Percentiles rank a stretch among this genome's conserved stretches.
phyloP scores from a whole-genome alignment of 1,140 invertebrate species.

The Meloidogyne floridensis region DNA sequence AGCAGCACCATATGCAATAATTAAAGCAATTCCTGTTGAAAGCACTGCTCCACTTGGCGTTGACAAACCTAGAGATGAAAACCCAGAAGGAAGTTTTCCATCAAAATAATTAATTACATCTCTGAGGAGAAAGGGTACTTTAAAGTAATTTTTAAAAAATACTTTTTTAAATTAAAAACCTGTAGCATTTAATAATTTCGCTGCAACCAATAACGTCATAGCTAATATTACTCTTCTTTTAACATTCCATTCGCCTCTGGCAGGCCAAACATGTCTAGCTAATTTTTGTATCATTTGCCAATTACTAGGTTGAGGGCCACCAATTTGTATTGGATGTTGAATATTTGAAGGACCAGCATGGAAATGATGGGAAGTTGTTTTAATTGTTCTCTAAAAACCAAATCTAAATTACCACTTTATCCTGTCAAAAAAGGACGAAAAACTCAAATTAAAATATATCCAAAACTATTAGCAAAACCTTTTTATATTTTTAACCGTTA shows the following conservation, averaged over 20 bases:
- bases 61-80: conserved; percentile 64
- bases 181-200: conserved; percentile 67
- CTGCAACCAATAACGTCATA: conserved; percentile 70
- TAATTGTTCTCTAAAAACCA: neutral
- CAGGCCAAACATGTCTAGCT: conserved; percentile 90
- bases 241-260: conserved; percentile 80
- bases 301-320: conserved; percentile 63
- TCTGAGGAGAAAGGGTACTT: conserved; percentile 95
- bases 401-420: too few relatives aligned
- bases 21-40: conserved; percentile 75
- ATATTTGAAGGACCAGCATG: conserved; percentile 34
- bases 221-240: conserved; percentile 82
- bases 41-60: conserved; percentile 66
- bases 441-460: too few relatives aligned
- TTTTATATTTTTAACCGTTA: too few relatives aligned
- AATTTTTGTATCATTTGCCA: conserved; percentile 83
- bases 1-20: conserved; percentile 91
- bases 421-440: too few relatives aligned
- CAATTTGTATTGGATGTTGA: conserved; percentile 25
- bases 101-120: conserved; percentile 88
- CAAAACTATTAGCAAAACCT: too few relatives aligned
- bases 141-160: conserved; percentile 79
- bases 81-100: conserved; percentile 62
- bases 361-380: conserved; percentile 67
- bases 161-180: neutral